Base-by-base conservation (phyloP, 2,888 invertebrate species). In the Drosophila histrio region DNA sequence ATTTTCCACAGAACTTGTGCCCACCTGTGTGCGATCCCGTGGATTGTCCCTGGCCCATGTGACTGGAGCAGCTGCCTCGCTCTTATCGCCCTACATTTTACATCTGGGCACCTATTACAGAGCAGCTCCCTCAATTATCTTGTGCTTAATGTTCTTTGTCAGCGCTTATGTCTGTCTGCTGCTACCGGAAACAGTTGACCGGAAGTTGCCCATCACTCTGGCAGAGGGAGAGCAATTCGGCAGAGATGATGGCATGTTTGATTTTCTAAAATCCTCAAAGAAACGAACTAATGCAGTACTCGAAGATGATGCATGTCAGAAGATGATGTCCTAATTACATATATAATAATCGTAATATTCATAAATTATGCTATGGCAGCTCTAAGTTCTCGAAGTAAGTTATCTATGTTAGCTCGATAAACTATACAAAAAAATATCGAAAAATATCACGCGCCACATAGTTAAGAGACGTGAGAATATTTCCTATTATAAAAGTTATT, bases 31-130 rank as follows among this genome's bases (percentile, higher is more conserved):
- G 7, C 89, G 94, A 46, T 94, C 94, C 0, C 93, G 94, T 77
- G 94, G 94, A 13, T 92, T 94, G n/a, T 93, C 93, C 0, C 91
- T 93, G n/a, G 92, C 94, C 1, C 94, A 94, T 77, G 93, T 94
- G 9, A 92, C 92, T 7, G 94, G 94, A 1, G 94, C 93, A 65
- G 93, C 93, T 0, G 93, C 93, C 13, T 93, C 93, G 53, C 93
- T 94, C 79, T 91, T 93, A 68, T 93, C 93, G 63, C 92, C 94
- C 0, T 93, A 93, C 72, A 92, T 94, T 30, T 83, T 93, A 32
- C 92, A 92, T 56, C 72, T 93, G 76, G 92, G 91, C 71, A 79
- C 72, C 0, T 82, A 77, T 26, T 88, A 86, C 85, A 89, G 87
- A 60, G 91, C 93, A 1, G 84, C 92, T 3, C 94, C 94, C 0